Evolutionary conservation across 2,113 vertebrate species (phyloP).

Genomic region (Larimichthys polyactis): DNA sequence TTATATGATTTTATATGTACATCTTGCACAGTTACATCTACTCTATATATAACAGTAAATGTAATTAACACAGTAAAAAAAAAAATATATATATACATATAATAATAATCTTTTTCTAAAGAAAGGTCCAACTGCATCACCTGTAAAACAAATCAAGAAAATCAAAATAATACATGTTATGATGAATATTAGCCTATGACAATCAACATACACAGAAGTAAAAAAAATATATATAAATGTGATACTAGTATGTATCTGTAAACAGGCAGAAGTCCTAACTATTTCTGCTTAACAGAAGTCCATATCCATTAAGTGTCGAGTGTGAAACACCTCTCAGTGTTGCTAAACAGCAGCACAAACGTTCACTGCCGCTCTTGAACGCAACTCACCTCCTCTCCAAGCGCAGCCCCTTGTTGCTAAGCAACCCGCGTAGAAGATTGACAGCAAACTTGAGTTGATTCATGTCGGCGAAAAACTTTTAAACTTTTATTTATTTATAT

Average conservation of each 20-base stretch:
- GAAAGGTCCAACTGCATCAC: too few relatives aligned
- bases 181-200: neutral
- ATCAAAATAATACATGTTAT: neutral
- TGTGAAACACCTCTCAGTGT: neutral
- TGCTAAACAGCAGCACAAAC: neutral
- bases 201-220: neutral
- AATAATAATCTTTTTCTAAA: too few relatives aligned
- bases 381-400: constrained; percentile 33
- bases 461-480: neutral
- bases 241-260: neutral
- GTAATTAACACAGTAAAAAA: too few relatives aligned
- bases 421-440: constrained; percentile 74
- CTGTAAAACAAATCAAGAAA: too few relatives aligned
- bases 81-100: too few relatives aligned
- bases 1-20: too few relatives aligned
- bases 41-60: too few relatives aligned
- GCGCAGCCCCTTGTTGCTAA: constrained; percentile 71
- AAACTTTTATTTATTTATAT: neutral
- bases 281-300: too few relatives aligned
- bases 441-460: constrained; percentile 58
- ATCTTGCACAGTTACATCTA: too few relatives aligned
- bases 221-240: neutral
- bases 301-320: neutral
- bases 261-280: neutral
- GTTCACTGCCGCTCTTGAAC: constrained; percentile 63